Conservation (phyloP, 2,113 vertebrate species). For the Tenrec ecaudatus region DNA sequence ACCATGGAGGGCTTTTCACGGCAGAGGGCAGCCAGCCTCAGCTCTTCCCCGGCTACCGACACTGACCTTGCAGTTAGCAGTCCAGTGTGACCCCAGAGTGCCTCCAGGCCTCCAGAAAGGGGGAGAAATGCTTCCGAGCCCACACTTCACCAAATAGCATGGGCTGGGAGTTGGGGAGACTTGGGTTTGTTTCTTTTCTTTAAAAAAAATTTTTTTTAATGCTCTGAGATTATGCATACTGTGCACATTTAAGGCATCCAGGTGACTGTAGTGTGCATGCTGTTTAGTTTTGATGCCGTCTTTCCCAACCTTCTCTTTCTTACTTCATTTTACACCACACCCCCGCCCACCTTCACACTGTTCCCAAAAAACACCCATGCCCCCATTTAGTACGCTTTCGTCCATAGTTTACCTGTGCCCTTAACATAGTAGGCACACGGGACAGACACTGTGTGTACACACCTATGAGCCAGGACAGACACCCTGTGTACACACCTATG, state of each 20-base stretch:
- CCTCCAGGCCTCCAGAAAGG: not conserved
- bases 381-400: not conserved
- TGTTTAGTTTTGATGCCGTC: not conserved
- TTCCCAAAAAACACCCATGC: not conserved
- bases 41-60: too few relatives aligned
- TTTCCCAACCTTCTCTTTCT: not conserved
- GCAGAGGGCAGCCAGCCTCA: too few relatives aligned
- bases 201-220: slow-evolving; percentile 17
- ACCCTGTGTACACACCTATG: too few relatives aligned
- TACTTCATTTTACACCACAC: not conserved
- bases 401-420: not conserved
- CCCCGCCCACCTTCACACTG: not conserved
- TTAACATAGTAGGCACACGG: not conserved
- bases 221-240: not conserved
- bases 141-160: too few relatives aligned
- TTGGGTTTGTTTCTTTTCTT: not conserved
- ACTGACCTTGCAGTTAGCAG: too few relatives aligned
- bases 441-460: too few relatives aligned
- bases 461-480: too few relatives aligned
- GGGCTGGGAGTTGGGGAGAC: not conserved
- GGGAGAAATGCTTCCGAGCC: not conserved
- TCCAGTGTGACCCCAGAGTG: too few relatives aligned
- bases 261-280: not conserved
- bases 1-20: too few relatives aligned
- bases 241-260: not conserved